A percentile compares a stretch with the other conserved stretches of the same genome.
Conservation (phyloP, 2,888 invertebrate species). For the Trissoscelio sp. region DNA sequence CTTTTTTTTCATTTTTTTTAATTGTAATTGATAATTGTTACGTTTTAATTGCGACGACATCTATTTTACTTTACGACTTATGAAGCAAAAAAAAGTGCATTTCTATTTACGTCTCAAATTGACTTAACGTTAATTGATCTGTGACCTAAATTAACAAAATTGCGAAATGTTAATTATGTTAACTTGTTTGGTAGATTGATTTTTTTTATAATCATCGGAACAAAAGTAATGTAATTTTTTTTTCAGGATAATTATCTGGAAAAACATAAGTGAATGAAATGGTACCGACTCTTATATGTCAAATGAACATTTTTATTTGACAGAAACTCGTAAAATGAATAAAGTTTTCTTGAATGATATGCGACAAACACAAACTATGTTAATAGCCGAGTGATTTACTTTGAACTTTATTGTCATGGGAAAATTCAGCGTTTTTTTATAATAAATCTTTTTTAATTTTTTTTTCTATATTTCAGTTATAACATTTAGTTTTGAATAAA, state of each 20-base stretch:
- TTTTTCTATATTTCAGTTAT: no score
- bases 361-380: slow-evolving; percentile 34
- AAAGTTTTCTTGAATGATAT: slow-evolving; percentile 33
- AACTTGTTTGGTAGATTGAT: slow-evolving; percentile 5
- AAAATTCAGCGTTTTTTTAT: no score
- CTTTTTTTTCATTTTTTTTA: no score
- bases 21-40: no score
- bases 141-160: slow-evolving; percentile 20
- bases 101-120: neutral
- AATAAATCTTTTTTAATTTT: no score
- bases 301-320: slow-evolving; percentile 28
- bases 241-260: neutral
- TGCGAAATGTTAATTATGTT: slow-evolving; percentile 3
- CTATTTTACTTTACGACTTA: slow-evolving; percentile 5
- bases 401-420: neutral
- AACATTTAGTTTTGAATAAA: no score
- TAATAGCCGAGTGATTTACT: slow-evolving; percentile 11
- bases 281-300: slow-evolving; percentile 21
- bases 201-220: slow-evolving; percentile 32
- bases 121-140: slow-evolving; percentile 14
- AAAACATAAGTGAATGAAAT: slow-evolving; percentile 8
- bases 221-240: neutral
- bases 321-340: slow-evolving; percentile 43
- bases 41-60: no score
- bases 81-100: neutral